Evolutionary conservation across 2,888 invertebrate species (phyloP), one percentile per base, ranked within the genome.

Genomic region (Habroteleia sp.): DNA sequence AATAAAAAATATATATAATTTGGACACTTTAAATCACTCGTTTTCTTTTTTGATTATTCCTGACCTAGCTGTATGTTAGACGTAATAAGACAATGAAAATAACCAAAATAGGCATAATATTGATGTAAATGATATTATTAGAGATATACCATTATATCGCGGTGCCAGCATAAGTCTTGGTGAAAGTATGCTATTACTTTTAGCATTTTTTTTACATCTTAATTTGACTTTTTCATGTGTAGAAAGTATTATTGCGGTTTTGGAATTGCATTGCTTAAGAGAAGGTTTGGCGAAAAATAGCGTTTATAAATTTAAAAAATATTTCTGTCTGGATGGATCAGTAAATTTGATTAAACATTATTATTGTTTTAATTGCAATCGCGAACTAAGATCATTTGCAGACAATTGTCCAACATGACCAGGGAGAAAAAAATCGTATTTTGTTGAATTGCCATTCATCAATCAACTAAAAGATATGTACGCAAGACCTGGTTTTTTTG

Each of bases 381-480:
- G 33, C 11, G 11, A 33, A 2, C 3, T 33, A 33, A 33, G 11
- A 11, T 33, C 8, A 33, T 10, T 6, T 11, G 3, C 3, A 2
- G 33, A 33, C 2, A 33, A 2, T 3, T 33, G 33, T 33, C 2
- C 33, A 10, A 11, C 11, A 0, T 33, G 33, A 11, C 11, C 33
- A 33, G 4, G 1, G 6, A 11, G 0, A 14, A 46, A 17, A 35
- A 27, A 11, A 11, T 33, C 35, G 1, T 73, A 39, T 42, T 65
- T 65, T 41, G 27, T 58, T 0, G 11, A 48, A 23, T 13, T 72
- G 8, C 41, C 48, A 3, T 27, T 72, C 16, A 16, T 58, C 1
- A 33, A 58, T 3, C 73, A 73, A 10, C 33, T 73, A 6, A 39
- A 58, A 52, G 42, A 58, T 46, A 66, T 73, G 58, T 73, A 14